Evolutionary conservation across 1,140 invertebrate species (phyloP).

Genomic region (Diorhabda carinulata): DNA sequence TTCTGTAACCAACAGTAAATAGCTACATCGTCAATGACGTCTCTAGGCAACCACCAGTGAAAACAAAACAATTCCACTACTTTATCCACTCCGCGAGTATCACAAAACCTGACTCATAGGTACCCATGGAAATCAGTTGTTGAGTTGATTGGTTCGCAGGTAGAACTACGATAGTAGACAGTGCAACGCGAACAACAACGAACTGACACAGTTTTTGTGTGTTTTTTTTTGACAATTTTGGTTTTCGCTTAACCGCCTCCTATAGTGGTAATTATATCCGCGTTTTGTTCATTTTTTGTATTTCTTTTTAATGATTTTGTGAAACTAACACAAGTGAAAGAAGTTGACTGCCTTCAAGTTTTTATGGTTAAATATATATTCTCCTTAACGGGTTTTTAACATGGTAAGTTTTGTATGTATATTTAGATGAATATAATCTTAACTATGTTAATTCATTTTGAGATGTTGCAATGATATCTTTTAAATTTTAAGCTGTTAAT

Average conservation of each 20-base stretch:
- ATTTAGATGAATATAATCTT: no score
- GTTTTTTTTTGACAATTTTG: not conserved
- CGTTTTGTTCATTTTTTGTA: not conserved
- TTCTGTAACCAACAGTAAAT: not conserved
- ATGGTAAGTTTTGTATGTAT: not conserved
- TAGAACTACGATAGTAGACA: constrained; percentile 6
- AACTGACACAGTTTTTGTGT: not conserved
- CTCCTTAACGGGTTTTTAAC: not conserved
- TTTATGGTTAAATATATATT: not conserved
- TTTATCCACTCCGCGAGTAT: constrained; percentile 16
- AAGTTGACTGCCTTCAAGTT: not conserved
- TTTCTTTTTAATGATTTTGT: not conserved
- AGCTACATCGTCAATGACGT: constrained; percentile 12
- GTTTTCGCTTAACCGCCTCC: not conserved
- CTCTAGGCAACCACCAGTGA: constrained; percentile 20
- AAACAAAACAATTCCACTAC: constrained; percentile 20
- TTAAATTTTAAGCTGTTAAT: no score
- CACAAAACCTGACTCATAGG: constrained; percentile 26
- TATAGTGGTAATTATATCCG: not conserved
- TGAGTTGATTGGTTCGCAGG: constrained; percentile 20
- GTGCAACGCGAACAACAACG: no score
- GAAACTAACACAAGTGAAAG: not conserved
- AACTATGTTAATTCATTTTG: no score
- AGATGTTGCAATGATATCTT: no score
- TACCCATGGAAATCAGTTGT: constrained; percentile 20